Base-by-base conservation (phyloP, 2,888 invertebrate genomes). In the Chrysotoxum bicinctum region DNA sequence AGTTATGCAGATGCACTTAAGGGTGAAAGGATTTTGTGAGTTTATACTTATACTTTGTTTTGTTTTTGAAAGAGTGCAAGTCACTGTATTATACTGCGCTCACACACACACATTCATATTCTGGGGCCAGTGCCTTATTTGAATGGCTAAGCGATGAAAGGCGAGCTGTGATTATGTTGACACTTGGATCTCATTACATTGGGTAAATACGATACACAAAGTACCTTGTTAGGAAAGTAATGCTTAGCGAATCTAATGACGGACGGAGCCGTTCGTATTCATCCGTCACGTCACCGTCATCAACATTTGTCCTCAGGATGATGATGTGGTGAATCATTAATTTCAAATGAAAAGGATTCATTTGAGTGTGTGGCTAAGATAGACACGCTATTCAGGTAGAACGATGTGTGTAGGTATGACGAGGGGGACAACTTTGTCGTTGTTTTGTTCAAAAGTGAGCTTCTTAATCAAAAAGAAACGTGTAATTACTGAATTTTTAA, bases 181-280 rank as follows among this genome's bases (percentile, higher is more conserved):
- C 85, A 85, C 85, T 85, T 85, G 85, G 69, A 85, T 73, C 80
- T 85, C 81, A 85, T 85, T 85, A 85, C 85, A 85, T 85, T 81
- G 81, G 85, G 69, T 73, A 85, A 85, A 85, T 76, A 85, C 66
- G 80, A 45, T 68, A 45, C 54, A 85, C 80, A 85, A 81, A 85
- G 81, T 85, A 81, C 85, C 85, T 85, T 80, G 85, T 85, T 81
- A 85, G 21, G 56, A 37, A 37, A n/a, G 78, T 50, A 70, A 76
- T 48, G 75, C 54, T 21, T 37, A 48, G 16, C 58, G 66, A 73
- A 64, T 37, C 40, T 58, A 76, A 66, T 66, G 66, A 32, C 50
- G 68, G 64, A 64, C 64, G 14, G 32, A 45, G 45, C 10, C 64
- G 45, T 45, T 62, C 14, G 35, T 23, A 74, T 60, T 68, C 37